Percentiles rank a stretch among this genome's conserved stretches.
These are phyloP conservation scores for Dusona sp. DNA, from an alignment of 2,888 invertebrate species.

Conservation along the genomic window DNA sequence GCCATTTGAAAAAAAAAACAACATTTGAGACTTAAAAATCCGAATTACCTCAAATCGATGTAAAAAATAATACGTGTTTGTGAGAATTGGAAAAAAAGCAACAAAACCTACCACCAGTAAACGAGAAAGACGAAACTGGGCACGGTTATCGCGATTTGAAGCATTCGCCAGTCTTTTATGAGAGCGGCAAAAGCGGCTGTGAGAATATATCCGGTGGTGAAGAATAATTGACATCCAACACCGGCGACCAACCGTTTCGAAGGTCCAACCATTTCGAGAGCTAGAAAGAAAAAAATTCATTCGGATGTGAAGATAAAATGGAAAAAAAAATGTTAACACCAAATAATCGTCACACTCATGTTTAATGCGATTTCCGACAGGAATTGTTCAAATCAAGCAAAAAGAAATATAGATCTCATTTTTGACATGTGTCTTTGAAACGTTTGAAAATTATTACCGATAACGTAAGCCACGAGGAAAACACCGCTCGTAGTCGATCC, in stretches of 20 bases:
- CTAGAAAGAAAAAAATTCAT: conserved; percentile 81
- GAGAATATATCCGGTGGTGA: conserved; percentile 90
- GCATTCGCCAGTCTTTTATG: conserved; percentile 89
- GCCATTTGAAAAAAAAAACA: conserved; percentile 4
- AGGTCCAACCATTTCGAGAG: conserved; percentile 90
- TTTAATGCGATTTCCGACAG: background rate
- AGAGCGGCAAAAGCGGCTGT: conserved; percentile 89
- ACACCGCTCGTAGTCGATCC: conserved; percentile 92
- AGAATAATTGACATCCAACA: conserved; percentile 91
- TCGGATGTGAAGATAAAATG: conserved; percentile 47
- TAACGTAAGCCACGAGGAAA: conserved; percentile 92
- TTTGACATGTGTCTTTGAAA: no score
- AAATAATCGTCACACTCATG: no score
- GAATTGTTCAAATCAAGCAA: conserved; percentile 1
- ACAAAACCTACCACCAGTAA: conserved; percentile 88
- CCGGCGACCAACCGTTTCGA: conserved; percentile 89
- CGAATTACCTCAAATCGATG: no score
- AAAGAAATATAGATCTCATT: background rate
- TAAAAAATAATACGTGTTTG: no score
- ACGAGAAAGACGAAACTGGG: conserved; percentile 89
- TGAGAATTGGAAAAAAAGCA: background rate
- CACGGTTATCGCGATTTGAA: conserved; percentile 89
- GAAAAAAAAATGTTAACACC: conserved; percentile 28
- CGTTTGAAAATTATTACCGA: conserved; percentile 86
- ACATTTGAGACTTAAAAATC: no score